Conservation (phyloP, 2,113 vertebrate species). For the Neolamprologus variostigma region DNA sequence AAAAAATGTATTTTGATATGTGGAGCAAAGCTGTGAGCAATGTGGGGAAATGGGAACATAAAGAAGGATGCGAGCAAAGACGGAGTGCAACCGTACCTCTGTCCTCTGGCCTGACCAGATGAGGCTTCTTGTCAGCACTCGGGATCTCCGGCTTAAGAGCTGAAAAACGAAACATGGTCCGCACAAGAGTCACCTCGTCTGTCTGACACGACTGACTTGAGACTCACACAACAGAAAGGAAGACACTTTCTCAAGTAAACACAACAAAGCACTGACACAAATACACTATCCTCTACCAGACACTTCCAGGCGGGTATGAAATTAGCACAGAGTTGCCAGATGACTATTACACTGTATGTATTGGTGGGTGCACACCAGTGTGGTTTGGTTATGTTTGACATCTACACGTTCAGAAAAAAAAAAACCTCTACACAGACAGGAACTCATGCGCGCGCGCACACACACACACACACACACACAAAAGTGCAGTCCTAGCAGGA, state of each 20-base stretch:
- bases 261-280: background rate
- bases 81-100: constrained; percentile 71
- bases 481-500: background rate
- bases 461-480: background rate
- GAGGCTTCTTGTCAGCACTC: constrained; percentile 75
- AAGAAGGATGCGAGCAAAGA: background rate
- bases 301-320: background rate
- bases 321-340: background rate
- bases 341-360: background rate
- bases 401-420: background rate
- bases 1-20: background rate
- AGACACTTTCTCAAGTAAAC: background rate
- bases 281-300: background rate
- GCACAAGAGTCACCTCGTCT: background rate
- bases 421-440: background rate
- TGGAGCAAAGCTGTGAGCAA: background rate
- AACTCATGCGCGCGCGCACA: accelerated
- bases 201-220: background rate
- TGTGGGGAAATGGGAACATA: background rate
- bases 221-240: background rate
- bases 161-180: constrained; percentile 65
- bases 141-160: constrained; percentile 80
- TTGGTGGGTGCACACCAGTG: background rate
- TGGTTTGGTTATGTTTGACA: background rate
- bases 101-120: constrained; percentile 73